phyloP scores from a whole-genome alignment of 2,888 invertebrate genomes.

The Chrysolina haemoptera region DNA sequence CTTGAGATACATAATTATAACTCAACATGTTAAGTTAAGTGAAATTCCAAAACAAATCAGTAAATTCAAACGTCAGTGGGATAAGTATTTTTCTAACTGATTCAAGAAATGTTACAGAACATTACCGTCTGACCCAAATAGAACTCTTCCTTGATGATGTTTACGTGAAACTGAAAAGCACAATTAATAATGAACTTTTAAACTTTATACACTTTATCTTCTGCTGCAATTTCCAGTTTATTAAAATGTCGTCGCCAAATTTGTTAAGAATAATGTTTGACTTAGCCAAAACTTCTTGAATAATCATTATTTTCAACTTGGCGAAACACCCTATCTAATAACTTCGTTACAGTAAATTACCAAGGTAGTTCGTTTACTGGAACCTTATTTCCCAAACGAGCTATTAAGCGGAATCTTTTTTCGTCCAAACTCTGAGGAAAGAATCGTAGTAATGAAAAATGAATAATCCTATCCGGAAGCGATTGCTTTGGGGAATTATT shows the following conservation, averaged over 20 bases:
- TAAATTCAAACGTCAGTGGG: too few relatives aligned
- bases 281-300: constrained; percentile 34
- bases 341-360: constrained; percentile 39
- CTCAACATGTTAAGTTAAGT: too few relatives aligned
- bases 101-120: not conserved
- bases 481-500: constrained; percentile 40
- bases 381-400: constrained; percentile 42
- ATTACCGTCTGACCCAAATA: not conserved
- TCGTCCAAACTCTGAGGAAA: constrained; percentile 36
- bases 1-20: too few relatives aligned
- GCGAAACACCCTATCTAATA: constrained; percentile 17
- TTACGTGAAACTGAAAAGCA: constrained; percentile 5
- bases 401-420: constrained; percentile 41
- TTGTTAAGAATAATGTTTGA: constrained; percentile 41
- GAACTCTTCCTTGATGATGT: constrained; percentile 6
- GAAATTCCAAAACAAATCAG: too few relatives aligned
- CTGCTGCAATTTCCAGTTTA: constrained; percentile 34
- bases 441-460: constrained; percentile 41
- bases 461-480: constrained; percentile 39
- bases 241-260: constrained; percentile 38
- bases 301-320: constrained; percentile 36
- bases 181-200: constrained; percentile 16
- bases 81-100: not conserved
- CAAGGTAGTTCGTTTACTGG: constrained; percentile 40
- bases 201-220: constrained; percentile 29